A percentile compares a stretch with the other conserved stretches of the same genome.
phyloP scores from a whole-genome alignment of 2,888 invertebrate species.

The Leptinotarsa haldemani region DNA sequence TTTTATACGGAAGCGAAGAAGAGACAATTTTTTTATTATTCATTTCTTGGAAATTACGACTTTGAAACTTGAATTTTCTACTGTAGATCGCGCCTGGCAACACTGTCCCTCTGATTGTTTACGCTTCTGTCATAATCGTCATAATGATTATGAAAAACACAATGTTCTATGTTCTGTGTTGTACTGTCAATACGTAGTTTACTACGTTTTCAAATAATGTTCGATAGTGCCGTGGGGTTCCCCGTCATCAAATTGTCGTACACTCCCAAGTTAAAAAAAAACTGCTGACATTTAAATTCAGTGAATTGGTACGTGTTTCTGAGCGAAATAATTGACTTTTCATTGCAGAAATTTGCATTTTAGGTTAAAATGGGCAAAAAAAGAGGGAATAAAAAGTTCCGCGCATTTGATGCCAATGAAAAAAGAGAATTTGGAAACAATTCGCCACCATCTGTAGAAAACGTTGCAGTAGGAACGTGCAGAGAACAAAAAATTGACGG shows the following conservation, averaged over 20 bases:
- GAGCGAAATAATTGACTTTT: neutral
- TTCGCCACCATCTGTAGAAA: neutral
- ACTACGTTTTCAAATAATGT: neutral
- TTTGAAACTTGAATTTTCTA: no score
- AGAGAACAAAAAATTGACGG: neutral
- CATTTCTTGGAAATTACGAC: no score
- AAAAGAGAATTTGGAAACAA: neutral
- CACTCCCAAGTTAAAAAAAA: neutral
- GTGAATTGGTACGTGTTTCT: neutral
- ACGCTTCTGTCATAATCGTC: no score
- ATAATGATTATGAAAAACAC: no score
- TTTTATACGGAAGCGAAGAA: no score
- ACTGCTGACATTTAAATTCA: neutral
- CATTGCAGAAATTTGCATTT: neutral
- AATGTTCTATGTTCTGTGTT: no score
- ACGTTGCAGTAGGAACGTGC: neutral
- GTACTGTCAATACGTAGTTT: neutral
- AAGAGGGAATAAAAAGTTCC: slow-evolving; percentile 1
- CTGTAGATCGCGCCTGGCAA: no score
- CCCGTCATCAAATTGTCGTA: neutral
- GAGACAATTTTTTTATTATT: no score
- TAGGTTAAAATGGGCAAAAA: slow-evolving; percentile 20
- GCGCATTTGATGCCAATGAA: neutral
- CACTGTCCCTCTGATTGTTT: no score
- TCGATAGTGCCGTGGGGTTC: slow-evolving; percentile 6